phyloP scores from a whole-genome alignment of 2,797 vertebrate species.

The Phylloscopus collybita region DNA sequence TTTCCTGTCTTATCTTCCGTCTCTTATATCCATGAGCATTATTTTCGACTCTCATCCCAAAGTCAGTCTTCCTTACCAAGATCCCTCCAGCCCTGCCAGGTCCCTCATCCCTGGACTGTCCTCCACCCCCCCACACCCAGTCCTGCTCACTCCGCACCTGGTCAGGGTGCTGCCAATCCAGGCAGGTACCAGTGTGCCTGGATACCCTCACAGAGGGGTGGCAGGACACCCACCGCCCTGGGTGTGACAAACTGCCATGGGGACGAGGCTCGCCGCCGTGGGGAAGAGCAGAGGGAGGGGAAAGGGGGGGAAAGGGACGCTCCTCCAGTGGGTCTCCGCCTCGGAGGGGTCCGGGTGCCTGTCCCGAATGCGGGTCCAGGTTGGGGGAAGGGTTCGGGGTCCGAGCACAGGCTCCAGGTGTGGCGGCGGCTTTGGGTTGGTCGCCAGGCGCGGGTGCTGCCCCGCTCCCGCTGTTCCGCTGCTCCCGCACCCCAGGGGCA shows the following conservation, averaged over 20 bases:
- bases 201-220: neutral
- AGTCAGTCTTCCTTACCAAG: no score
- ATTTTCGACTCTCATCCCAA: neutral
- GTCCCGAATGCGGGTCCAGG: neutral
- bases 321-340: neutral
- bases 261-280: neutral
- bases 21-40: neutral
- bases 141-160: no score
- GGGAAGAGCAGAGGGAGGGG: neutral
- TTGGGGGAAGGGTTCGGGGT: neutral
- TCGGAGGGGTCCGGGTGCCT: neutral
- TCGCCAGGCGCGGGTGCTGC: neutral
- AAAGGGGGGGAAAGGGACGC: neutral
- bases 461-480: neutral
- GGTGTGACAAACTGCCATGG: neutral
- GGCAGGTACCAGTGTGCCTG: neutral
- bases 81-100: neutral
- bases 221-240: neutral
- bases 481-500: neutral
- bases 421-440: neutral
- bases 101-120: neutral
- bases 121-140: fast-evolving
- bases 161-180: neutral
- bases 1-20: neutral
- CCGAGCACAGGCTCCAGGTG: neutral